Evolutionary conservation across 2,888 invertebrate species (phyloP).

Genomic region (Yponomeuta malinellus): DNA sequence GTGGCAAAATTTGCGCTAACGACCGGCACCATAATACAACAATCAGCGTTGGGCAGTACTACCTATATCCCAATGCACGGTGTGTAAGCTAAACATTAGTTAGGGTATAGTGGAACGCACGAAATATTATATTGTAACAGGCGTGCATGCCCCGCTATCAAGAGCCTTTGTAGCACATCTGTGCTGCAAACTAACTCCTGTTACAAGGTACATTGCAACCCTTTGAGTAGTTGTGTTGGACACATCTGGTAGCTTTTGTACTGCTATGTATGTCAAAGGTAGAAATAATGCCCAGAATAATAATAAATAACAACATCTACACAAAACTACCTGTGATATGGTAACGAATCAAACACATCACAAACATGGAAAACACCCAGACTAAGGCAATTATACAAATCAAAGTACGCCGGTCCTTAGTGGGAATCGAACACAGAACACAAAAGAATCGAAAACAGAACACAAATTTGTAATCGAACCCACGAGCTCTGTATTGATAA

Average conservation of each 20-base stretch:
- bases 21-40: constrained; percentile 33
- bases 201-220: constrained; percentile 38
- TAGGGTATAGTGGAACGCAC: constrained; percentile 29
- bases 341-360: no score
- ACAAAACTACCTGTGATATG: not conserved
- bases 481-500: no score
- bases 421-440: no score
- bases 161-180: constrained; percentile 51
- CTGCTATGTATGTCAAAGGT: constrained; percentile 3
- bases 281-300: not conserved
- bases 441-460: no score
- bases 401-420: no score
- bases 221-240: constrained; percentile 31
- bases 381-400: no score
- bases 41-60: constrained; percentile 20
- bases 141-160: constrained; percentile 20
- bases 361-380: no score
- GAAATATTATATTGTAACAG: constrained; percentile 28
- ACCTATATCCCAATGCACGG: constrained; percentile 13
- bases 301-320: not conserved
- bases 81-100: not conserved
- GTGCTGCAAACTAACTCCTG: constrained; percentile 40
- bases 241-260: constrained; percentile 10
- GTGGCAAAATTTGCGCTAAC: constrained; percentile 37
- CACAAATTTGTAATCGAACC: no score